Conservation (phyloP, 2,888 invertebrate genomes). For the Brassicogethes aeneus region DNA sequence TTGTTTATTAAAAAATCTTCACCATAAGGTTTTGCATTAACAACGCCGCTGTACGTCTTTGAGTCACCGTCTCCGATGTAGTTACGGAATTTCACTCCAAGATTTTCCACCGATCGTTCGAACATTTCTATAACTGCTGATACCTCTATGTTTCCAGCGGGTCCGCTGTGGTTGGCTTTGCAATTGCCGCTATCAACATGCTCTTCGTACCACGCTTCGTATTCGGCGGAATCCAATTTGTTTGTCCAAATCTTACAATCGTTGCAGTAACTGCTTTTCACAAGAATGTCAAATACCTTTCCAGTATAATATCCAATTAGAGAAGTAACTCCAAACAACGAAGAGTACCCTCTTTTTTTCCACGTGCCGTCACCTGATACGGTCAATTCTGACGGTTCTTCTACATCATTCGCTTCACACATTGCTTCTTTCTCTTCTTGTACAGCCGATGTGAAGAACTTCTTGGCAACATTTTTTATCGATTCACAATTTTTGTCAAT, state of each 20-base stretch:
- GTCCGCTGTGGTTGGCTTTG: not conserved
- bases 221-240: conserved; percentile 4
- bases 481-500: too few relatives aligned
- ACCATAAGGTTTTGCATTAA: not conserved
- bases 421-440: not conserved
- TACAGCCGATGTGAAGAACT: not conserved
- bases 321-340: conserved; percentile 19
- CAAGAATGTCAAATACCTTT: conserved; percentile 18
- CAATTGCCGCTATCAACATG: not conserved
- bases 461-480: not conserved
- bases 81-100: not conserved
- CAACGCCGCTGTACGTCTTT: not conserved
- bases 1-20: not conserved
- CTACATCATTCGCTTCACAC: not conserved
- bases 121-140: conserved; percentile 3
- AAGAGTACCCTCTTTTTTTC: conserved; percentile 20
- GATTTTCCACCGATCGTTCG: not conserved
- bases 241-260: conserved; percentile 4
- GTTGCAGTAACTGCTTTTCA: conserved; percentile 13
- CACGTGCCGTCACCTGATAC: conserved; percentile 18
- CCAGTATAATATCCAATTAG: conserved; percentile 19
- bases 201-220: not conserved
- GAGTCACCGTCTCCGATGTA: not conserved
- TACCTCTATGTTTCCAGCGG: not conserved
- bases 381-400: conserved; percentile 12